Percentiles rank a stretch among this genome's conserved stretches.
These are phyloP conservation scores for Callosobruchus maculatus DNA, from an alignment of 2,888 invertebrate genomes.

Conservation along the genomic window DNA sequence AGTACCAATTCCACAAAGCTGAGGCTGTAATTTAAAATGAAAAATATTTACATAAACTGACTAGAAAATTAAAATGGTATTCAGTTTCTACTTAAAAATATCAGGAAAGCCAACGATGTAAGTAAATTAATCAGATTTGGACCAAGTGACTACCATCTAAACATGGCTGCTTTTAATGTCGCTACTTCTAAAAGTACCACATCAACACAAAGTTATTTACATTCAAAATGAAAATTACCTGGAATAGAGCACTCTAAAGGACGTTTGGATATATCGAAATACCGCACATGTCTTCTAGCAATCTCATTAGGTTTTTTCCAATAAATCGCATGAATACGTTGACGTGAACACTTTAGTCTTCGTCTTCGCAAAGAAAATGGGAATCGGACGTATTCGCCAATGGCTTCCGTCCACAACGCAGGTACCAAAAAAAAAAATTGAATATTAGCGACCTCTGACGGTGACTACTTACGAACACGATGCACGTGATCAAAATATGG, in stretches of 20 bases:
- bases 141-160: not conserved
- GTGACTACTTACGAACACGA: not conserved
- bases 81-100: not conserved
- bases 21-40: not conserved
- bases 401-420: constrained; percentile 1
- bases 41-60: not conserved
- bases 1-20: not conserved
- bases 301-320: not conserved
- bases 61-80: not conserved
- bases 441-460: not conserved
- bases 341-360: constrained; percentile 34
- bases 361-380: constrained; percentile 33
- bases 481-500: not conserved
- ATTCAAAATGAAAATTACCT: not conserved
- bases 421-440: not conserved
- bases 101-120: not conserved
- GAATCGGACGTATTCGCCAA: not conserved
- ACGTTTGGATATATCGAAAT: not conserved
- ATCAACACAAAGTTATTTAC: not conserved
- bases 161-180: not conserved
- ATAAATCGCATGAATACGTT: constrained; percentile 17
- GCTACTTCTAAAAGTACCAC: not conserved
- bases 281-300: not conserved
- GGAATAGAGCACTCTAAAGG: not conserved
- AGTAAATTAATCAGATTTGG: not conserved